Evolutionary conservation across 2,797 vertebrate species (phyloP).

Genomic region (Eremophila alpestris): DNA sequence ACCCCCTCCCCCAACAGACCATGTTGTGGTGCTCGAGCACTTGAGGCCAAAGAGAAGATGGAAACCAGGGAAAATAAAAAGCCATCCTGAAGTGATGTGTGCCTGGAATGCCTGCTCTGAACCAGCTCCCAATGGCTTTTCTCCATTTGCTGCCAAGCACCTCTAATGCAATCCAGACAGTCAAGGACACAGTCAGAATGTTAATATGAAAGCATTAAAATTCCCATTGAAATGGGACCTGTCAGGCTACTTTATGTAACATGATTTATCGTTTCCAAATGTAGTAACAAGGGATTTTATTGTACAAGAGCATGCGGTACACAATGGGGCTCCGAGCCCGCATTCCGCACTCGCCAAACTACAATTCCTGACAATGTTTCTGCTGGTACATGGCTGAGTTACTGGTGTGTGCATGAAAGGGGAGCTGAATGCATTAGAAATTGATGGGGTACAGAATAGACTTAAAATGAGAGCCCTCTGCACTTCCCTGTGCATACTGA

Average conservation of each 20-base stretch:
- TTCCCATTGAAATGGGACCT: constrained; percentile 59
- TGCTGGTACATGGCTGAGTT: neutral
- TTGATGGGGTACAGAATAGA: neutral
- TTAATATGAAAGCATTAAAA: constrained; percentile 67
- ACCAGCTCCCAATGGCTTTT: constrained; percentile 21
- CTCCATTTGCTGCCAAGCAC: constrained; percentile 56
- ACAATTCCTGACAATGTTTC: neutral
- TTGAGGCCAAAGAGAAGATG: neutral
- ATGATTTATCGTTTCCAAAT: constrained; percentile 64
- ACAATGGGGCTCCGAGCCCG: neutral
- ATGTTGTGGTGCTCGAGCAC: neutral
- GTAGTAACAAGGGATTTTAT: constrained; percentile 64
- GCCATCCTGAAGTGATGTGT: neutral
- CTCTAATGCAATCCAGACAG: constrained; percentile 62
- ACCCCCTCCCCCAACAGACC: neutral
- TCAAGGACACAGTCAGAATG: constrained; percentile 53
- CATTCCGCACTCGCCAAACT: neutral
- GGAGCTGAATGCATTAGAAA: neutral
- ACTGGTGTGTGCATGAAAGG: neutral
- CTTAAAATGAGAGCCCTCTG: neutral
- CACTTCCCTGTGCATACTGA: neutral
- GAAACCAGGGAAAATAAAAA: neutral
- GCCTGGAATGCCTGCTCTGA: neutral
- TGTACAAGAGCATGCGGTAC: constrained; percentile 46
- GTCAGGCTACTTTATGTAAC: constrained; percentile 67